Evolutionary conservation across 2,113 vertebrate species (phyloP), one percentile per base, ranked within the genome.

Genomic region (Zingel zingel): DNA sequence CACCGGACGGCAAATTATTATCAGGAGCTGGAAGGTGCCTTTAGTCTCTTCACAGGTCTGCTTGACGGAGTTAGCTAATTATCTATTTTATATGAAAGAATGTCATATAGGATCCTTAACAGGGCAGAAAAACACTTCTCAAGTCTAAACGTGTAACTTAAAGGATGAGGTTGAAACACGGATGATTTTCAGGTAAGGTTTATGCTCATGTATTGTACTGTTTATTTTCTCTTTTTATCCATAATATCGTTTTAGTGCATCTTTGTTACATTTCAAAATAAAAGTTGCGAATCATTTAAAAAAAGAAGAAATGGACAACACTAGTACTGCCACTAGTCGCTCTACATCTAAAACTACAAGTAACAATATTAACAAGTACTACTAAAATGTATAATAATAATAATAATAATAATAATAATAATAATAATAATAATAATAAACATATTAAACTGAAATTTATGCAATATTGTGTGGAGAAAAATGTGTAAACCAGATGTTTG

Each of bases 231-330:
- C 23, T 18, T 65, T 9, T 8, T 18, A 19, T 23, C 15, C 4
- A 57, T 18, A 12, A 30, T 50, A 39, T 39, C 36, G 1, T 39
- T 25, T 48, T 1, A 16, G 21, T 43, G n/a, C 43, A 11, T 23
- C 8, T 48, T 68, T 68, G 64, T 30, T 67, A 68, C 7, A 51
- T 33, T 68, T 68, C 19, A 53, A 69, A 53, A n/a, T 53, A 56
- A 70, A 53, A 68, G 25, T 63, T 6, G 21, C 19, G 5, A 11
- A 63, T n/a, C 21, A 59, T 62, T 12, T 33, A 43, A 61, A 61
- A 61, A 61, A 6, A 8, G 9, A 19, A 25, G 16, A 36, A 63
- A 63, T 39, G 39, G 21, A 45, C 21, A 64, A 45, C 39, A 47
- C 1, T 47, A 16, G 33, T 33, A 33, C 13, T 45, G 12, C 2